Conservation (phyloP, 1,140 invertebrate genomes). For the Copidosoma floridanum region DNA sequence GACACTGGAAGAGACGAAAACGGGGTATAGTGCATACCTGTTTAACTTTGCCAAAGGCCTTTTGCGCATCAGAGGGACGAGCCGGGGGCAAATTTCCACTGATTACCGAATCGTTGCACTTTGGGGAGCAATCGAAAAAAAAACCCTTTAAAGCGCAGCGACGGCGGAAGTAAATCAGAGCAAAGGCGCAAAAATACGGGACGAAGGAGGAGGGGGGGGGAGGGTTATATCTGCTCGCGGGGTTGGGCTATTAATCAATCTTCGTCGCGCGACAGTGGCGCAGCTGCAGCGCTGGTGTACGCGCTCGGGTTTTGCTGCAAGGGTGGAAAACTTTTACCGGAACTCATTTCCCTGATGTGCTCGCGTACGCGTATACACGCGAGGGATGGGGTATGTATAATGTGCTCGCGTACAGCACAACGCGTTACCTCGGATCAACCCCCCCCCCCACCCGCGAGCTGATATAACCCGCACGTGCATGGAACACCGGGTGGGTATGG, state of each 20-base stretch:
- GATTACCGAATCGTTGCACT: no score
- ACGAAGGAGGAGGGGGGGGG: background rate
- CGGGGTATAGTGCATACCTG: no score
- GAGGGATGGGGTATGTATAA: no score
- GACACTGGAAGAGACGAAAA: no score
- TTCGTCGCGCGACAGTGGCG: conserved; percentile 12
- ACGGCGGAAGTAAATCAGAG: background rate
- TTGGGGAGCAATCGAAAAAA: no score
- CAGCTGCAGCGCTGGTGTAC: conserved; percentile 17
- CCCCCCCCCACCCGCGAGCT: background rate
- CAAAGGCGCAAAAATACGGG: background rate
- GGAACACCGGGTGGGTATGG: no score
- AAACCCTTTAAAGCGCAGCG: no score
- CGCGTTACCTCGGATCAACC: background rate
- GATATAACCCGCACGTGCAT: no score
- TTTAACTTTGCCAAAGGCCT: no score
- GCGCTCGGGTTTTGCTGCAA: background rate
- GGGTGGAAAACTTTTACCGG: conserved; percentile 13
- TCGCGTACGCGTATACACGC: background rate
- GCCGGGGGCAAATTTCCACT: no score
- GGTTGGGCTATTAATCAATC: conserved; percentile 24
- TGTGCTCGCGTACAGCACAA: background rate
- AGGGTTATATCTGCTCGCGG: conserved; percentile 2
- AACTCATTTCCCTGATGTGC: conserved; percentile 27
- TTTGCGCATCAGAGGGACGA: no score